These are phyloP conservation scores for Eurois occulta DNA, from an alignment of 2,888 invertebrate genomes.

Conservation along the genomic window DNA sequence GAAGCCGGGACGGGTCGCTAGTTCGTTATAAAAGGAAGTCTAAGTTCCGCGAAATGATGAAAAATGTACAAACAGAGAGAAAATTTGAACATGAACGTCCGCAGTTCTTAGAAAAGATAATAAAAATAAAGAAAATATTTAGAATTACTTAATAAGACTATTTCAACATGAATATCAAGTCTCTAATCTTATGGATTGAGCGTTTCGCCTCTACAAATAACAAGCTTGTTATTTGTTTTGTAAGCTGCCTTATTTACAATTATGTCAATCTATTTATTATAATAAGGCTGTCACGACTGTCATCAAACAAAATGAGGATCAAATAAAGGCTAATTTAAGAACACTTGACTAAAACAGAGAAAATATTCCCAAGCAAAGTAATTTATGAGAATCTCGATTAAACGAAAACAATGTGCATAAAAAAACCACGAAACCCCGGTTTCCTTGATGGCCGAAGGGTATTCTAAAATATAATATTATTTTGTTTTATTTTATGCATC, in stretches of 20 bases:
- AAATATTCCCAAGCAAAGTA: too few species aligned
- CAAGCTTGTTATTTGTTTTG: too few species aligned
- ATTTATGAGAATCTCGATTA: too few species aligned
- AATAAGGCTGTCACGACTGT: conserved; percentile 19
- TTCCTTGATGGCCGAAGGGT: too few species aligned
- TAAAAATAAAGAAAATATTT: not conserved
- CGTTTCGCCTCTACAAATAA: conserved; percentile 11
- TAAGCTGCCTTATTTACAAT: conserved; percentile 12
- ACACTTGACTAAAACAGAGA: too few species aligned
- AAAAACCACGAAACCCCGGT: too few species aligned
- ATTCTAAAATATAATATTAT: too few species aligned
- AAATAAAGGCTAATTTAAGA: conserved; percentile 13
- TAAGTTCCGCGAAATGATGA: not conserved
- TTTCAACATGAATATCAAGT: conserved; percentile 5
- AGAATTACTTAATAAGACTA: not conserved
- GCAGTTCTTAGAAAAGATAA: not conserved
- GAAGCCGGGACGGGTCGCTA: not conserved
- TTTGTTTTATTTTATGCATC: too few species aligned
- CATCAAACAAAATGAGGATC: conserved; percentile 8
- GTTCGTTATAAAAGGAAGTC: not conserved
- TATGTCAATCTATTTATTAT: conserved; percentile 29
- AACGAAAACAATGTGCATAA: too few species aligned
- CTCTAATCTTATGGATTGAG: not conserved
- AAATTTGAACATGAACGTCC: too few species aligned
- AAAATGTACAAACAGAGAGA: not conserved